phyloP scores from a whole-genome alignment of 1,140 invertebrate species.

The Bicyclus anynana region DNA sequence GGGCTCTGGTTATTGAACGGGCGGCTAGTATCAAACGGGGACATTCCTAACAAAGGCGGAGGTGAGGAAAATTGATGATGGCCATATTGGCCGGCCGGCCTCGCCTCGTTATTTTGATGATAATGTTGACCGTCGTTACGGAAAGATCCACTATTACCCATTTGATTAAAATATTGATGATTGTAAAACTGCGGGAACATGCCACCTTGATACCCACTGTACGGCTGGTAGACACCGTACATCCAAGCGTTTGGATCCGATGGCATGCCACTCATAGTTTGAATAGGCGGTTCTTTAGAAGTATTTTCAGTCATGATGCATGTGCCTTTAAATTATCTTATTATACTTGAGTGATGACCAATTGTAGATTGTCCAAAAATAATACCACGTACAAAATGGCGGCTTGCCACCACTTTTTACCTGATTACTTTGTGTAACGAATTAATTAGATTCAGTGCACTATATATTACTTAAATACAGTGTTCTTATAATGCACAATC shows the following conservation, averaged over 20 bases:
- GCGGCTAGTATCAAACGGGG: constrained; percentile 54
- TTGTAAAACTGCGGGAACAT: constrained; percentile 69
- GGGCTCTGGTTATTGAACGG: constrained; percentile 76
- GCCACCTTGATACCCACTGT: constrained; percentile 63
- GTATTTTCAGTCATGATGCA: constrained; percentile 58
- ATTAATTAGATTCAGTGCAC: neutral
- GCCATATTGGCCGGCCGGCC: constrained; percentile 38
- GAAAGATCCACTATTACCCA: constrained; percentile 52
- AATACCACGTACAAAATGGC: constrained; percentile 38
- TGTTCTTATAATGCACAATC: neutral
- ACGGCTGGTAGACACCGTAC: constrained; percentile 69
- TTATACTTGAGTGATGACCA: neutral
- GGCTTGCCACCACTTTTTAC: constrained; percentile 11
- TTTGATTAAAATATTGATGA: constrained; percentile 67
- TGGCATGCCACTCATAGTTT: constrained; percentile 66
- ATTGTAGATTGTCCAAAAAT: constrained; percentile 17
- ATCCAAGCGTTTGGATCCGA: constrained; percentile 68
- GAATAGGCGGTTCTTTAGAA: constrained; percentile 66
- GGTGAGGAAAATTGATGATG: constrained; percentile 64
- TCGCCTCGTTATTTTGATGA: constrained; percentile 48
- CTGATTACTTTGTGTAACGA: neutral
- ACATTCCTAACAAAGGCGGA: constrained; percentile 69
- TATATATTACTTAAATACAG: neutral
- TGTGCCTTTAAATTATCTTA: constrained; percentile 4
- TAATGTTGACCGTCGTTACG: constrained; percentile 48